A percentile compares a stretch with the other conserved stretches of the same genome.
phyloP scores from a whole-genome alignment of 2,113 vertebrate genomes.

The Apteryx owenii region DNA sequence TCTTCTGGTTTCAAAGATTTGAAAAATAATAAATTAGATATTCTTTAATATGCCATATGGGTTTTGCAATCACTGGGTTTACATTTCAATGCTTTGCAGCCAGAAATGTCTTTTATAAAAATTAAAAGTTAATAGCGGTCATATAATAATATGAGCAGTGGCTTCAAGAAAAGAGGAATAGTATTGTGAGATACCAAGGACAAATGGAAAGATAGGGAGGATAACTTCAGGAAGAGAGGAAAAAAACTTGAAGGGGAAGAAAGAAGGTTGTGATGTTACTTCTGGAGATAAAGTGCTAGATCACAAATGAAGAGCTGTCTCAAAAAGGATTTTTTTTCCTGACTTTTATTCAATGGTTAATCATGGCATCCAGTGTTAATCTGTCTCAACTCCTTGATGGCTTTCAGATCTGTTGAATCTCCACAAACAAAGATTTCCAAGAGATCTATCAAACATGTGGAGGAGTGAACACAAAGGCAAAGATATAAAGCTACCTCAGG shows the following conservation, averaged over 20 bases:
- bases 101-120: background rate
- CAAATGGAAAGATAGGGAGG: background rate
- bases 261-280: background rate
- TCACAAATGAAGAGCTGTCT: background rate
- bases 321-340: background rate
- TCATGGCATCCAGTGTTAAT: background rate
- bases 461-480: background rate
- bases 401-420: background rate
- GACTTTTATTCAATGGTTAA: background rate
- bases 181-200: background rate
- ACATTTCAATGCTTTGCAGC: background rate
- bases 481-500: background rate
- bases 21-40: background rate
- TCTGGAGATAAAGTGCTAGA: background rate
- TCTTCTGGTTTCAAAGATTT: background rate
- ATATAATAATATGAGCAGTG: background rate
- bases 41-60: background rate
- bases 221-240: background rate
- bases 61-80: background rate
- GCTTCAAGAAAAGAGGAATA: background rate
- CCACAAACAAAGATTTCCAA: background rate
- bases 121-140: background rate
- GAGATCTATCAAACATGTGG: background rate
- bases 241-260: background rate
- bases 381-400: background rate